Base-by-base conservation (phyloP, 2,888 invertebrate genomes). In the Diarsia mendica region DNA sequence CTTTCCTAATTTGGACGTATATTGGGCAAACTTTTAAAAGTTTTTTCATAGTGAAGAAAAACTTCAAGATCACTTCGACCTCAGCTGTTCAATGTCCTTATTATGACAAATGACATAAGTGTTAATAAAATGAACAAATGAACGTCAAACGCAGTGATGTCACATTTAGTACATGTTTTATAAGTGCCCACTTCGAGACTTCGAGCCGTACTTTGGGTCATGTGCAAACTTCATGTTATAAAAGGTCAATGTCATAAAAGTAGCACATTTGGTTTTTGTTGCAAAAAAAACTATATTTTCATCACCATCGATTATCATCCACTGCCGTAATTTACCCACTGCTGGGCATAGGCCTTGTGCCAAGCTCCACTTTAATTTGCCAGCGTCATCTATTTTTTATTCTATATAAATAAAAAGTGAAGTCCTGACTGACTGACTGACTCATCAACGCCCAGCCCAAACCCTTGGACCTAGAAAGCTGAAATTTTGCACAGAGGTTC, bases 41-140 rank as follows among this genome's bases (percentile, higher is more conserved):
- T 6, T n/a, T 33, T 77, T 44, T 78, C 48, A 11, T 3, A 15
- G 2, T 44, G n/a, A 58, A 10, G 4, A 60, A 72, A 58, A 77
- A 63, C 28, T 3, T 20, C 49, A 49, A 63, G 15, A 63, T 28
- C 20, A n/a, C 20, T 77, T 67, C 39, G 18, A 49, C 49, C 75
- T 70, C 44, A 80, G 44, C 75, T 75, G 55, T 60, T 81, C 75
- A 75, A 75, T 18, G 44, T n/a, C 55, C 65, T 75, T 28, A 76
- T 66, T 61, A 63, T 77, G 53, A 63, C 82, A 67, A 78, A 78
- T 77, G 48, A 82, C 78, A 76, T 77, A 78, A 63, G 78, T 82
- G 82, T 5, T 78, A 83, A 80, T 55, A 67, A 75, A 80, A 53
- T 6, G 63, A 60, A 64, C 28, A 64, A 53, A 49, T 33, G 63